Conservation (phyloP, 2,113 vertebrate genomes). For the Oreocharis arfaki region DNA sequence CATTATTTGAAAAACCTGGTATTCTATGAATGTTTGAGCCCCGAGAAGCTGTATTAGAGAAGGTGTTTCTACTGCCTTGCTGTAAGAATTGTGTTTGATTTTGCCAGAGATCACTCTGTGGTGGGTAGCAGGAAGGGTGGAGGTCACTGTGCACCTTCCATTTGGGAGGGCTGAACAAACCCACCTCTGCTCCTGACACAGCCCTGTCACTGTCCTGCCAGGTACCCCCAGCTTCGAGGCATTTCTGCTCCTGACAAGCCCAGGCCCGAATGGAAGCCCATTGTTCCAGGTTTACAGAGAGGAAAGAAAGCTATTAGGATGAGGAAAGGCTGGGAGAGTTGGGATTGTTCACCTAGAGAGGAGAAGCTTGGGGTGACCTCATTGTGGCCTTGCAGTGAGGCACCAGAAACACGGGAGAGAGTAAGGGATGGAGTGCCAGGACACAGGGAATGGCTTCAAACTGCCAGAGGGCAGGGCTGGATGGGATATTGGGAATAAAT, state of each 20-base stretch:
- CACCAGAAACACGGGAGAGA: not conserved
- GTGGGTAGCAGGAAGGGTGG: not conserved
- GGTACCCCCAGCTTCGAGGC: not conserved
- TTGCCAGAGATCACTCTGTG: not conserved
- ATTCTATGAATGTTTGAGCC: not conserved
- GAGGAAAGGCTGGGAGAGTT: not conserved
- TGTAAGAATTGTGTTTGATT: not conserved
- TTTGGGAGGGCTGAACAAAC: not conserved
- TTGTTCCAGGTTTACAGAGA: not conserved
- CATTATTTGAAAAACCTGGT: not conserved
- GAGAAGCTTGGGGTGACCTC: not conserved
- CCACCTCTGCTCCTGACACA: not conserved
- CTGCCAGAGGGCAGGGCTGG: fast-evolving
- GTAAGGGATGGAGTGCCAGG: not conserved
- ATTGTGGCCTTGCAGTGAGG: fast-evolving
- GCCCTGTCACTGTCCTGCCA: not conserved
- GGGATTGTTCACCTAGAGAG: not conserved
- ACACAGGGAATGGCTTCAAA: not conserved
- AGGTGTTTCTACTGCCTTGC: not conserved
- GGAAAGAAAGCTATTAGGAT: not conserved
- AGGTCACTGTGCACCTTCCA: not conserved
- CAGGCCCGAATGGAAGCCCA: not conserved
- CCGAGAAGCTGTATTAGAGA: not conserved
- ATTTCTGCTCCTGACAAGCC: not conserved
- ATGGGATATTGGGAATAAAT: not conserved